Evolutionary conservation across 1,140 invertebrate species (phyloP).

Genomic region (Marisa cornuarietis): DNA sequence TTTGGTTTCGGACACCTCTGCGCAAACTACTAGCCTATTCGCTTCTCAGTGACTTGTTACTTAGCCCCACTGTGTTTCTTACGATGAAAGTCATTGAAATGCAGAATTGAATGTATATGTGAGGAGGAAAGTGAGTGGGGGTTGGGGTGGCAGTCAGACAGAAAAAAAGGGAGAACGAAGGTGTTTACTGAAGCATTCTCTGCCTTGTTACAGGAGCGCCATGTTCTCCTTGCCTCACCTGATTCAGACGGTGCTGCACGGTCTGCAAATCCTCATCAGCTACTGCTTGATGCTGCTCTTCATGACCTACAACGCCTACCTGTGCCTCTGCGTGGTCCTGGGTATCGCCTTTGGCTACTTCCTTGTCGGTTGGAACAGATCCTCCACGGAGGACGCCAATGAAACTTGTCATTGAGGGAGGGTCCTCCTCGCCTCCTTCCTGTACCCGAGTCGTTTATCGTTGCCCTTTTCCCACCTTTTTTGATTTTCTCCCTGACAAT

Average conservation of each 20-base stretch:
- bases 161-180: neutral
- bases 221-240: constrained; percentile 71
- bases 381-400: constrained; percentile 88
- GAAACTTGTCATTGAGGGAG: constrained; percentile 88
- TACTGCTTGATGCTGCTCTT: constrained; percentile 97
- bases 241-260: constrained; percentile 88
- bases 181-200: neutral
- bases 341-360: constrained; percentile 92
- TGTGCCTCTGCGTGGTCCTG: constrained; percentile 88
- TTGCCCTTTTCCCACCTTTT: no score
- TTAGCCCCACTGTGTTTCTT: no score
- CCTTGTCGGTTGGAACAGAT: constrained; percentile 92
- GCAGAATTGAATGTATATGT: neutral
- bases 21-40: no score
- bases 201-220: constrained; percentile 39
- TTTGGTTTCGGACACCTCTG: no score
- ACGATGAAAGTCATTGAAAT: neutral
- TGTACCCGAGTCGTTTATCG: no score
- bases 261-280: constrained; percentile 85
- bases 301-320: constrained; percentile 98
- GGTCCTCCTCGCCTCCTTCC: no score
- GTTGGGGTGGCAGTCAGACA: no score
- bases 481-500: no score
- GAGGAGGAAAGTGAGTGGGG: neutral
- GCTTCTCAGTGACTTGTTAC: no score